Evolutionary conservation across 2,797 vertebrate genomes (phyloP).

Genomic region (Oreortyx pictus): DNA sequence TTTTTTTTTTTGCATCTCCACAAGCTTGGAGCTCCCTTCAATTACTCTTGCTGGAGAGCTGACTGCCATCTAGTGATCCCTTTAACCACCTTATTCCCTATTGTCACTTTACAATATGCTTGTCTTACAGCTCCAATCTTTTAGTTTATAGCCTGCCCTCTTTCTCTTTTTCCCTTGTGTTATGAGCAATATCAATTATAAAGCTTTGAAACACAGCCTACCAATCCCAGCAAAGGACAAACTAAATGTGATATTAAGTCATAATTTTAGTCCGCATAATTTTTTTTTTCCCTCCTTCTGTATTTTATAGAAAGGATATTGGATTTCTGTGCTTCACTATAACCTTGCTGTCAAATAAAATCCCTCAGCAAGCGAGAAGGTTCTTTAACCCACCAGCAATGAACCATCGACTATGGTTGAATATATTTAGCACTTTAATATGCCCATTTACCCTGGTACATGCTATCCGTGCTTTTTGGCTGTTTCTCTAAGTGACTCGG

Average conservation of each 20-base stretch:
- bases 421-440: conserved; percentile 24
- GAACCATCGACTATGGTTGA: conserved; percentile 21
- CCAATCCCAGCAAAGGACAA: conserved; percentile 63
- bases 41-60: neutral
- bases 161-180: conserved; percentile 26
- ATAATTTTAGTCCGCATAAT: conserved; percentile 47
- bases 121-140: conserved; percentile 29
- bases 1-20: neutral
- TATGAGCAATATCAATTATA: conserved; percentile 63
- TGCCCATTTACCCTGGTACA: neutral
- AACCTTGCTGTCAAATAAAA: conserved; percentile 70
- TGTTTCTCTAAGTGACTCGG: neutral
- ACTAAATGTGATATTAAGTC: conserved; percentile 61
- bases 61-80: conserved; percentile 41
- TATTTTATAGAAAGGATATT: conserved; percentile 64
- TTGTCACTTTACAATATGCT: conserved; percentile 8
- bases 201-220: conserved; percentile 57
- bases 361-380: conserved; percentile 26
- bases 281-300: conserved; percentile 35
- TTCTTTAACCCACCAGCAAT: conserved; percentile 53
- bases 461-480: neutral
- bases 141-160: conserved; percentile 25
- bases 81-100: neutral
- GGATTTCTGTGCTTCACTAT: conserved; percentile 64
- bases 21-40: neutral